phyloP scores from a whole-genome alignment of 2,888 invertebrate species.

The Ditula angustiorana region DNA sequence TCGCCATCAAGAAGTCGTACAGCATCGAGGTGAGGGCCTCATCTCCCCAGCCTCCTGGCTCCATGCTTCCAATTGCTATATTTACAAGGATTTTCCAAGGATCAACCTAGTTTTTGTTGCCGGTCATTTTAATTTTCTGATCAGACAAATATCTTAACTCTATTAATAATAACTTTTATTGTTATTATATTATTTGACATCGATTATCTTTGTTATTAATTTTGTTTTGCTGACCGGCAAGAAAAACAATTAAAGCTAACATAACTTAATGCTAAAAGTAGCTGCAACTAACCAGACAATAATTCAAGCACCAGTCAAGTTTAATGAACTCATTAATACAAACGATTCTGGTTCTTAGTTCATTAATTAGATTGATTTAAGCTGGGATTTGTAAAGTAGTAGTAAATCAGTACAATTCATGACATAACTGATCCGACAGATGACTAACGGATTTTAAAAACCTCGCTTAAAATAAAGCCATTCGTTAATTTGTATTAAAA shows the following conservation, averaged over 20 bases:
- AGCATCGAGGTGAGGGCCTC: slow-evolving; percentile 95
- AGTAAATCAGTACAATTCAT: not conserved
- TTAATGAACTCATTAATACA: not conserved
- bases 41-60: slow-evolving; percentile 35
- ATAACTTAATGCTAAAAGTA: not conserved
- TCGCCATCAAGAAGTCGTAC: slow-evolving; percentile 98
- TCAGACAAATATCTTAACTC: not conserved
- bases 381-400: not conserved
- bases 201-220: not conserved
- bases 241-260: not conserved
- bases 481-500: too few relatives aligned
- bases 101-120: slow-evolving; percentile 44
- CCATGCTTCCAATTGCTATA: slow-evolving; percentile 9
- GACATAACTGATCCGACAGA: not conserved
- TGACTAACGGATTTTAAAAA: not conserved
- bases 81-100: slow-evolving; percentile 23
- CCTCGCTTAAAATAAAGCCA: too few relatives aligned
- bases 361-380: not conserved
- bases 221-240: not conserved
- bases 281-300: not conserved
- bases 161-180: not conserved
- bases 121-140: slow-evolving; percentile 32
- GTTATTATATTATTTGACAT: not conserved
- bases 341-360: not conserved
- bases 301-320: not conserved